Conservation (phyloP, 2,888 invertebrate genomes). For the Gandaritis pyraliata region DNA sequence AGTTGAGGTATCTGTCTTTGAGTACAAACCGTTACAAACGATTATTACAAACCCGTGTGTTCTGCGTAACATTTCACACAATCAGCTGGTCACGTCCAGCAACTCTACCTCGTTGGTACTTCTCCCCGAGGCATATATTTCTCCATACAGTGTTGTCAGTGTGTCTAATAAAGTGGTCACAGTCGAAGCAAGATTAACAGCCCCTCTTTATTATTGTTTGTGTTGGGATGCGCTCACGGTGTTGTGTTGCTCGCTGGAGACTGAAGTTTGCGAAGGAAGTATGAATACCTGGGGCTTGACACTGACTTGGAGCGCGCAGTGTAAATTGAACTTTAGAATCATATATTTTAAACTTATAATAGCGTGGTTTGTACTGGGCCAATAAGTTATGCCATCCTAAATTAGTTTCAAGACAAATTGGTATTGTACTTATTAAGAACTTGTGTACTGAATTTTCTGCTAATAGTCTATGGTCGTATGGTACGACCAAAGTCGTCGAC, state of each 20-base stretch:
- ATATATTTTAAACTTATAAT: background rate
- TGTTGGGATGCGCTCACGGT: constrained; percentile 48
- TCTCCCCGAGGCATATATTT: constrained; percentile 79
- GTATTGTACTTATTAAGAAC: no score
- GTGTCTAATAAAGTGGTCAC: constrained; percentile 82
- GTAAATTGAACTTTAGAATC: background rate
- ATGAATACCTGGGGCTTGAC: constrained; percentile 39
- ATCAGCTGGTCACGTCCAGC: constrained; percentile 48
- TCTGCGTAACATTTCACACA: no score
- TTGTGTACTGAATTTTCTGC: background rate
- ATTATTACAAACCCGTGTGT: no score
- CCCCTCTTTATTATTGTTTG: constrained; percentile 75
- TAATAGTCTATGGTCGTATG: no score
- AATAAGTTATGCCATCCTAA: background rate
- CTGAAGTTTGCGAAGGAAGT: constrained; percentile 20
- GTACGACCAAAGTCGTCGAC: no score
- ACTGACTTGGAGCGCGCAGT: background rate
- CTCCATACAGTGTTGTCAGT: constrained; percentile 74
- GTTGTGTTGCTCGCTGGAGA: constrained; percentile 16
- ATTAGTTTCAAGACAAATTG: no score
- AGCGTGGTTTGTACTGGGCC: background rate
- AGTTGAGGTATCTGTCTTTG: no score
- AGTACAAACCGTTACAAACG: no score
- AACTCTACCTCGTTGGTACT: constrained; percentile 51
- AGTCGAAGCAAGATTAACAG: constrained; percentile 83